Evolutionary conservation across 2,888 invertebrate genomes (phyloP).

Genomic region (Muscina levida): DNA sequence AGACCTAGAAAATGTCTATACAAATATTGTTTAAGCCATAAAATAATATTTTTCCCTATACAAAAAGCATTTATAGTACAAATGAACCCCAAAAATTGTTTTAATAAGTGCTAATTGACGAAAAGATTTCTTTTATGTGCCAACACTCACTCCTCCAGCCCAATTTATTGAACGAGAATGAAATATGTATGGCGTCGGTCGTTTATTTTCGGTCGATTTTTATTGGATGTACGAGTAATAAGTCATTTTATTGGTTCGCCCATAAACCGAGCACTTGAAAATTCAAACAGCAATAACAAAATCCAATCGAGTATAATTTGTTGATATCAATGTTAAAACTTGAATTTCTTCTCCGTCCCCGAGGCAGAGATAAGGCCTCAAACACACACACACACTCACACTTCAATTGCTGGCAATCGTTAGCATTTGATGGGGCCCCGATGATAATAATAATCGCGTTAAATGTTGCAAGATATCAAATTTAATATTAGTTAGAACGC

Average conservation of each 20-base stretch:
- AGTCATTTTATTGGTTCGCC: constrained; percentile 76
- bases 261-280: constrained; percentile 66
- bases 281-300: not conserved
- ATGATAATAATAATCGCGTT: constrained; percentile 45
- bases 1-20: too few relatives aligned
- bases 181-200: not conserved
- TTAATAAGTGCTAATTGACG: constrained; percentile 19
- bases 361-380: not conserved
- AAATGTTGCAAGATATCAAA: constrained; percentile 58
- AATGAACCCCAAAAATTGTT: not conserved
- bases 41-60: too few relatives aligned
- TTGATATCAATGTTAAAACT: constrained; percentile 3
- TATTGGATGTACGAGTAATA: constrained; percentile 74
- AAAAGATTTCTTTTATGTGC: constrained; percentile 31
- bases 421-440: constrained; percentile 53
- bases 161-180: too few relatives aligned
- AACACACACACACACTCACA: too few relatives aligned
- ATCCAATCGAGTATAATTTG: not conserved
- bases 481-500: constrained; percentile 48
- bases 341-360: not conserved
- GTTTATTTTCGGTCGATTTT: too few relatives aligned
- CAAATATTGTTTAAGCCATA: not conserved
- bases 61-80: too few relatives aligned
- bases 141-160: not conserved
- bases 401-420: constrained; percentile 36